Base-by-base conservation (phyloP, 1,140 invertebrate genomes). In the Pentalonia nigronervosa region DNA sequence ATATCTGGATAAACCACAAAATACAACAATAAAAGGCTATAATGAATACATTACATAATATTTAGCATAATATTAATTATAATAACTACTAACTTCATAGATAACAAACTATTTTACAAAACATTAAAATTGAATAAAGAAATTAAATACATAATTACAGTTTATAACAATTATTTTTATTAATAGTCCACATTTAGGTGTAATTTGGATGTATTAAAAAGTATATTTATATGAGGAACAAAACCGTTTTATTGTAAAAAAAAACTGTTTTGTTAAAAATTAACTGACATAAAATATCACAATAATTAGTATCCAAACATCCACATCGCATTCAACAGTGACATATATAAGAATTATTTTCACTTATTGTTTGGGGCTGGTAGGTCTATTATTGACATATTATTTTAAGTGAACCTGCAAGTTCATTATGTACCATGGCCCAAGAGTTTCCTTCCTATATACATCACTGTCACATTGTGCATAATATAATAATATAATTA, bases 91-190 rank as follows among this genome's bases (percentile, higher is more conserved):
- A 89, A 56, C 50, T 53, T 56, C 34, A 56, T 89, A 89, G 0
- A 89, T 25, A 56, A 89, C 88, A 89, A 89, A 89, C 36, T 89
- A 89, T 89, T 56, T 89, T 89, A 89, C 48, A 56, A 89, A 89
- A 56, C n/a, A 25, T 89, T 56, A 11, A 89, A 56, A 89, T 36
- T 36, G n/a, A 88, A 88, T 53, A 88, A 89, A 36, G 50, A 89
- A 89, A 89, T 89, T 56, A 41, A 56, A 89, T 89, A 89, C n/a
- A 34, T 36, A 89, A 89, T 50, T 89, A 89, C 48, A 89, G 56
- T 23, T 23, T 21, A 89, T 21, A 53, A 53, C 53, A 50, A 89
- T 53, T 36, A 20, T 56, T 53, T 36, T 53, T 53, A 1, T 89
- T 36, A 41, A 56, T 56, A 56, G 56, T 56, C 50, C 34, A 89